These are phyloP conservation scores for Distichodus sexfasciatus DNA, from an alignment of 2,797 vertebrate genomes.

Conservation along the genomic window DNA sequence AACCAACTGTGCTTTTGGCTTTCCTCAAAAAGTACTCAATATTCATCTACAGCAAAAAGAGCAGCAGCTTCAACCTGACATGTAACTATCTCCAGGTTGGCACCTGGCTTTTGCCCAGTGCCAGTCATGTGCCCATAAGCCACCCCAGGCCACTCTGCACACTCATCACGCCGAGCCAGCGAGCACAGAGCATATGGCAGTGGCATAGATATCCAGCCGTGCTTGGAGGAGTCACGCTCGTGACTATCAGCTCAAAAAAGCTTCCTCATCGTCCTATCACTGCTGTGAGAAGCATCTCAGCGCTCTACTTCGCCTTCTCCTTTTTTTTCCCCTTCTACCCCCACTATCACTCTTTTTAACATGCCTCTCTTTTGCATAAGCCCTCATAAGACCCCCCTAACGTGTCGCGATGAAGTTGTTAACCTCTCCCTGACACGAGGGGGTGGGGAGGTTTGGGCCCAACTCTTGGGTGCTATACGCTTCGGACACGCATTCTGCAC, in stretches of 20 bases:
- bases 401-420: conserved; percentile 37
- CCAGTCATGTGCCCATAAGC: conserved; percentile 17
- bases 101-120: no score
- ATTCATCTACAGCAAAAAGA: conserved; percentile 23
- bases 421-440: conserved; percentile 32
- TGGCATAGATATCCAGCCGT: conserved; percentile 27
- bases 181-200: conserved; percentile 39
- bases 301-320: no score
- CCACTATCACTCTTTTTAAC: conserved; percentile 23
- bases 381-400: conserved; percentile 29
- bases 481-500: conserved; percentile 38
- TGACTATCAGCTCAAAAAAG: conserved; percentile 12
- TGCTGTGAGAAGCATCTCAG: conserved; percentile 23
- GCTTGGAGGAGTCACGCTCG: not conserved
- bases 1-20: no score
- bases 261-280: no score
- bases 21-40: no score
- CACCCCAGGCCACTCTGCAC: conserved; percentile 30
- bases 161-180: conserved; percentile 10
- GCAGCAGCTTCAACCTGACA: conserved; percentile 30
- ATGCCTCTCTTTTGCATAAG: conserved; percentile 29
- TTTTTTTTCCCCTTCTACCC: no score
- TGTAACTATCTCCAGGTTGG: conserved; percentile 8
- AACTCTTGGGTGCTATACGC: conserved; percentile 2
- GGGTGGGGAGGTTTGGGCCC: no score